Base-by-base conservation (phyloP, 2,888 invertebrate genomes). In the Limnephilus marmoratus region DNA sequence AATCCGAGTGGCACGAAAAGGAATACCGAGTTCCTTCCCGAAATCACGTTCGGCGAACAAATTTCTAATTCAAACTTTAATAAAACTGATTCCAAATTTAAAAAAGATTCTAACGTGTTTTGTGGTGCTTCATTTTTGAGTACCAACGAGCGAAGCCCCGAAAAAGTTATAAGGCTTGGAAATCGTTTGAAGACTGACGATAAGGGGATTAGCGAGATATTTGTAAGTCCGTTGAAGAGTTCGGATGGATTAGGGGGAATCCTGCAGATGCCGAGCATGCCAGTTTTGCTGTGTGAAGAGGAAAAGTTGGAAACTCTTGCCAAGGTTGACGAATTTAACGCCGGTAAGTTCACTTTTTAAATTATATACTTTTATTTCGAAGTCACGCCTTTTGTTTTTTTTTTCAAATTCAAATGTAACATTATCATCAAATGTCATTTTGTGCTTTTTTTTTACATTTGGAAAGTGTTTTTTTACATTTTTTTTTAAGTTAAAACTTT, bases 241-340 rank as follows among this genome's bases (percentile, higher is more conserved):
- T 81, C 29, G 1, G 83, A 88, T 11, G 11, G 89, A 13, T 29
- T 53, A 3, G 68, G 83, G 34, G 88, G 37, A 37, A 45, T 83
- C 12, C 83, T 83, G 45, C 45, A 81, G 9, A 92, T 92, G 92
- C 92, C 91, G 81, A 92, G 92, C 90, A 92, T 92, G 92, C 92
- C 92, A 0, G 91, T 92, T 9, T 49, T 92, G 34, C 91, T 92
- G 31, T 91, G 92, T 80, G 90, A 91, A 41, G 91, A 91, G 29
- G 92, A 92, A 34, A 81, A 88, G n/a, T 34, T 53, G 18, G 41
- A 18, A 12, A 34, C 81, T 13, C 53, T 81, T 11, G 85, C 91
- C 37, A 80, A 90, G 15, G 80, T 81, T 24, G 90, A 90, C 13
- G 90, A 90, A 45, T 86, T 45, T 87, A 83, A 91, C 7, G 82